These are phyloP conservation scores for Acanthosepion pharaonis DNA, from an alignment of 2,888 invertebrate genomes.

Conservation along the genomic window DNA sequence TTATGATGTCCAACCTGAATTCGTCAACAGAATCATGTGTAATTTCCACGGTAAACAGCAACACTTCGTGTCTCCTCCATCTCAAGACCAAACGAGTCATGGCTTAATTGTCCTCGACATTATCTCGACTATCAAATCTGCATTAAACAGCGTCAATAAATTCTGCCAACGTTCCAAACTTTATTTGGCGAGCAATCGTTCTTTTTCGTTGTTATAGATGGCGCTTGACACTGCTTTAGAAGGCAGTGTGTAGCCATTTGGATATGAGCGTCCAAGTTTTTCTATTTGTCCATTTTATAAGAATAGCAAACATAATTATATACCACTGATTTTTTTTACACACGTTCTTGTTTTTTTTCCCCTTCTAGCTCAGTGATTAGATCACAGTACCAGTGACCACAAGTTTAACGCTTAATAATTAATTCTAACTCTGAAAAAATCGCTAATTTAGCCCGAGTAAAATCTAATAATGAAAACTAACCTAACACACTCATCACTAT, in stretches of 20 bases:
- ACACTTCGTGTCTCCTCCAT: background rate
- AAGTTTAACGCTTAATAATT: too few species aligned
- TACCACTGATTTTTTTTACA: background rate
- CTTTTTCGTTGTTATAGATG: background rate
- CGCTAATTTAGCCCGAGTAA: too few species aligned
- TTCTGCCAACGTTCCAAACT: background rate
- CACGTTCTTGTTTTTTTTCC: background rate
- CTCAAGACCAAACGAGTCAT: background rate
- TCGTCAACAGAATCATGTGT: background rate
- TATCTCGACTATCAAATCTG: constrained; percentile 8
- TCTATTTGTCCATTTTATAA: background rate
- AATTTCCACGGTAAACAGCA: background rate
- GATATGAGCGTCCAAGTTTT: background rate
- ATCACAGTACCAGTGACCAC: background rate
- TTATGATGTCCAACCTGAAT: too few species aligned
- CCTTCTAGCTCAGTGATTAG: background rate
- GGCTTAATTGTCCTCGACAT: background rate
- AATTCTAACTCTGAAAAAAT: too few species aligned
- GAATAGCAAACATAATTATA: background rate
- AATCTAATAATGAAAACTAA: too few species aligned
- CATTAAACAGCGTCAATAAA: background rate
- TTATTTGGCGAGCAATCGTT: background rate
- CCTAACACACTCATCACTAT: too few species aligned
- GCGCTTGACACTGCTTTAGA: background rate
- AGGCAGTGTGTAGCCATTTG: background rate